Base-by-base conservation (phyloP, 2,888 invertebrate species). In the Shargacucullia verbasci region DNA sequence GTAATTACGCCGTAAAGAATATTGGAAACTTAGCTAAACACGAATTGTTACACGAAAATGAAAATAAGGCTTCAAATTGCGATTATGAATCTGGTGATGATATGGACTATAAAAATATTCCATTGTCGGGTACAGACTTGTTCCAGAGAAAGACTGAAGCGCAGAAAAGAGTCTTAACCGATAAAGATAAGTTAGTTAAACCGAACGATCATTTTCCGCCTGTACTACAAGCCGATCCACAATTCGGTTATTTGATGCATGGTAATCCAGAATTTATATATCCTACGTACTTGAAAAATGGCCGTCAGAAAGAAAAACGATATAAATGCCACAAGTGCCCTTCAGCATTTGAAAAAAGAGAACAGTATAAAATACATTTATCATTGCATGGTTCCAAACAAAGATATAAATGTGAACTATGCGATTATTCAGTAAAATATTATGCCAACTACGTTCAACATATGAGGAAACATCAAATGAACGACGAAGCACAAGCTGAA, bases 361-460 rank as follows among this genome's bases (percentile, higher is more conserved):
- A 97, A 78, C 97, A 98, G 84, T 98, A 97, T 86, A 96, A 97
- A 85, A 96, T 97, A 25, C 98, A 98, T 87, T 88, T 97, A 73
- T 96, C 96, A 13, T 90, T 98, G 40, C 98, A 98, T 82, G 98
- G 98, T 3, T 96, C 97, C 0, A 96, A 96, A 78, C 97, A 98
- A 85, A 95, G 96, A 61, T 98, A 97, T 85, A 96, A 96, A 74
- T 98, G 98, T 90, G 96, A 97, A 76, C 94, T 96, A 39, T 98
- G 98, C 87, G 98, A 98, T 89, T 98, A 98, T 87, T 97, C 98
- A 1, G 98, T 98, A 0, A 97, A 97, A 77, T 97, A 97, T 84
- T 97, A 97, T 77, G 97, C 97, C 1, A 97, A 97, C 83, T 97
- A 97, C 75, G 95, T 96, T 34, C 98, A 98, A 83, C 98, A 98